A percentile compares a stretch with the other conserved stretches of the same genome.
These are phyloP conservation scores for Eubucco bourcierii DNA, from an alignment of 2,113 vertebrate genomes.

Conservation along the genomic window DNA sequence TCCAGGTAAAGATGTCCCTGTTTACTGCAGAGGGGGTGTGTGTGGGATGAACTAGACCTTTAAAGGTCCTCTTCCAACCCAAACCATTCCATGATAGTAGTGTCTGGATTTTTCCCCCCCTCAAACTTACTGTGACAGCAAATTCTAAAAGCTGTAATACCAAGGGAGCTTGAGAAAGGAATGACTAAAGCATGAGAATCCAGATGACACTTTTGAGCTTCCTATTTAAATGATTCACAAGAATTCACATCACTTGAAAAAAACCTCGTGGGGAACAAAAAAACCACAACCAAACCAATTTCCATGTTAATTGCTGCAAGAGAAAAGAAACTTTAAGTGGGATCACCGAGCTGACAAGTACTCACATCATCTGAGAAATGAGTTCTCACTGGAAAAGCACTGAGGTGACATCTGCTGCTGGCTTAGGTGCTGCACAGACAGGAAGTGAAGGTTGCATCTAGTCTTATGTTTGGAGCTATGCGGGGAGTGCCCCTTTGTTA, in stretches of 20 bases:
- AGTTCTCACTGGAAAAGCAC: not conserved
- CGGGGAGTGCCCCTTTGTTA: not conserved
- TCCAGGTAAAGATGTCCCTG: not conserved
- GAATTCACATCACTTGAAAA: conserved; percentile 36
- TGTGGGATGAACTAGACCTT: not conserved
- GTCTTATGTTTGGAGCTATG: not conserved
- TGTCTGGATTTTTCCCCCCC: not conserved
- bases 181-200: conserved; percentile 26
- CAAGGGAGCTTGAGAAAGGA: conserved; percentile 6
- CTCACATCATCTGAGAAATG: not conserved
- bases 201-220: conserved; percentile 49
- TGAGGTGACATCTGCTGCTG: not conserved
- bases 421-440: not conserved
- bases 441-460: not conserved
- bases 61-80: not conserved
- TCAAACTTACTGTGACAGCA: not conserved
- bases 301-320: conserved; percentile 37
- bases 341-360: conserved; percentile 22
- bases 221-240: not conserved
- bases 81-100: not conserved
- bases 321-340: conserved; percentile 34
- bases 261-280: not conserved
- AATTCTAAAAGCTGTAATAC: conserved; percentile 15
- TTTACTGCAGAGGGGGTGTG: not conserved
- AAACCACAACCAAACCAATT: not conserved